phyloP scores from a whole-genome alignment of 2,797 vertebrate genomes.

The Mus spretus region DNA sequence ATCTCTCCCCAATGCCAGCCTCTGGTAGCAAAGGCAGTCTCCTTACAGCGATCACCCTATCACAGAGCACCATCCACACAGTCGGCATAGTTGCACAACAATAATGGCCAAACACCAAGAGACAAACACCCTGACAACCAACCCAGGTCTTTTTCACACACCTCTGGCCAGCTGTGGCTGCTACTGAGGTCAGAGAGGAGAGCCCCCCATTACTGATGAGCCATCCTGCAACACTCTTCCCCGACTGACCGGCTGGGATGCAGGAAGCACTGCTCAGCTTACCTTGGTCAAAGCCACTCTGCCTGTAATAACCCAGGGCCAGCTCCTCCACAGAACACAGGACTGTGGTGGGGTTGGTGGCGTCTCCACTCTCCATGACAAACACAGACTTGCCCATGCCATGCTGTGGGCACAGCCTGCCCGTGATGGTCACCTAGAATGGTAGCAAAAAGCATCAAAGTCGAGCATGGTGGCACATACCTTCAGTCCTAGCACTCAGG shows the following conservation, averaged over 20 bases:
- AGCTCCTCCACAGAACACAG: constrained; percentile 98
- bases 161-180: not conserved
- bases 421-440: constrained; percentile 95
- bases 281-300: constrained; percentile 96
- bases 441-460: not conserved
- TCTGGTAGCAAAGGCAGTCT: not conserved
- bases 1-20: not conserved
- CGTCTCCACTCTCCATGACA: constrained; percentile 89
- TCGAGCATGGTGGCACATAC: not conserved
- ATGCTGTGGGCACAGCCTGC: constrained; percentile 95
- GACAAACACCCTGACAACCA: not conserved
- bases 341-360: constrained; percentile 86
- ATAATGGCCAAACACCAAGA: too few relatives aligned
- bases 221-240: not conserved
- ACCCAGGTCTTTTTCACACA: not conserved
- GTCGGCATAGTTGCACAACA: not conserved
- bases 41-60: not conserved
- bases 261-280: not conserved
- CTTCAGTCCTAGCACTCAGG: not conserved
- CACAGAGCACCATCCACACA: rapidly evolving
- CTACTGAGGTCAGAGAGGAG: rapidly evolving
- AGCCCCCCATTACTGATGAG: too few relatives aligned
- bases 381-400: constrained; percentile 96
- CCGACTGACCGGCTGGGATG: rapidly evolving
- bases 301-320: constrained; percentile 93